Evolutionary conservation across 2,797 vertebrate genomes (phyloP).

Genomic region (Sebastes itinus): DNA sequence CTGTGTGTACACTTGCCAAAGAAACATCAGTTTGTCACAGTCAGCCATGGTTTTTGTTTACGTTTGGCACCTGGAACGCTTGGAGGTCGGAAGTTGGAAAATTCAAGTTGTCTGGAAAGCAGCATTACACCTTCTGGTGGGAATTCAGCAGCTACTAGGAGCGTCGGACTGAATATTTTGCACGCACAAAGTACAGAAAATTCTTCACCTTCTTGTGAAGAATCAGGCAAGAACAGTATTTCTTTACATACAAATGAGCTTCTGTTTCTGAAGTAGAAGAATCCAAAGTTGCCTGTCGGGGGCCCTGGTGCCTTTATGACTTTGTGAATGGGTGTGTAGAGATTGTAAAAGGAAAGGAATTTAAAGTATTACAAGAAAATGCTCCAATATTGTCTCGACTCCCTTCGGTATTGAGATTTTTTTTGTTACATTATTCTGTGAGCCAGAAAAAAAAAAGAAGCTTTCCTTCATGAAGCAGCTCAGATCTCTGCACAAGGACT

Average conservation of each 20-base stretch:
- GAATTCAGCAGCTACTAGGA: not conserved
- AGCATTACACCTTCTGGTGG: not conserved
- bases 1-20: not conserved
- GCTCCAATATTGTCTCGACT: not conserved
- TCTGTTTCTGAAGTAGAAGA: not conserved
- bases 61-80: not conserved
- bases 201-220: not conserved
- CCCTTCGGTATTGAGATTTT: not conserved
- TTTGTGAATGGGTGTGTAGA: not conserved
- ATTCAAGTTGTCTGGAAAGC: not conserved
- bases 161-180: not conserved
- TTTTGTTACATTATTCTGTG: not conserved
- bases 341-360: not conserved
- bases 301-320: not conserved
- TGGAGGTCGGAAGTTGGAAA: not conserved
- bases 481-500: conserved; percentile 14
- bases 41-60: not conserved
- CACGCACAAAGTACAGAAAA: not conserved
- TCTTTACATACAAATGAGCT: not conserved
- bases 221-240: not conserved
- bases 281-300: not conserved
- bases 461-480: not conserved
- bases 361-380: not conserved
- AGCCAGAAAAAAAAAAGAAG: conserved; percentile 1
- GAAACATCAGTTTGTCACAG: not conserved